Conservation (phyloP, 2,113 vertebrate genomes). For the Ranitomeya imitator region DNA sequence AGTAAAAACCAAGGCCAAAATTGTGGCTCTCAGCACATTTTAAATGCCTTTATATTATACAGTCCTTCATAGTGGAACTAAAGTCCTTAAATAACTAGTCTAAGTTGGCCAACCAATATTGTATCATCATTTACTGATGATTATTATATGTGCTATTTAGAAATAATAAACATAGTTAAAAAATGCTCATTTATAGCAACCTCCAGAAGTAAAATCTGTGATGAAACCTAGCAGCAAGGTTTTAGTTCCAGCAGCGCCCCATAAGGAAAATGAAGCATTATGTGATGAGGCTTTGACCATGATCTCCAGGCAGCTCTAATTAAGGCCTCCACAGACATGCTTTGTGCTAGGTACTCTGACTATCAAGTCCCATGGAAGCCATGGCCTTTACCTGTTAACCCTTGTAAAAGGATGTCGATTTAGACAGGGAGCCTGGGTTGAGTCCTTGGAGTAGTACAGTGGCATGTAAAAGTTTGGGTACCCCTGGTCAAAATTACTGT, state of each 20-base stretch:
- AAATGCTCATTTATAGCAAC: not conserved
- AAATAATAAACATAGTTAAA: not conserved
- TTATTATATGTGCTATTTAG: not conserved
- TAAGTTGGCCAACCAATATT: not conserved
- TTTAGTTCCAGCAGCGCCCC: not conserved
- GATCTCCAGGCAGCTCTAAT: no score
- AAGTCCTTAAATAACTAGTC: not conserved
- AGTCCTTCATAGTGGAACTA: not conserved
- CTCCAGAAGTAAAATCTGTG: not conserved
- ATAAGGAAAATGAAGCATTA: not conserved
- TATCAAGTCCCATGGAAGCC: no score
- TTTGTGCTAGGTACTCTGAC: no score
- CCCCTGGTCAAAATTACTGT: no score
- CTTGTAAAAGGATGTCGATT: no score
- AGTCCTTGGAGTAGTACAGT: no score
- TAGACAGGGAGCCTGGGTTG: no score
- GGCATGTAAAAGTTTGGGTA: no score
- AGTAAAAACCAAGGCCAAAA: not conserved
- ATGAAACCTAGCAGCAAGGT: not conserved
- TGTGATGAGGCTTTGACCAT: no score
- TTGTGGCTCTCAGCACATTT: slow-evolving; percentile 2
- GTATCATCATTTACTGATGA: not conserved
- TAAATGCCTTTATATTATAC: not conserved
- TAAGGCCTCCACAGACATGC: no score
- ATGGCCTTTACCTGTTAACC: no score